Evolutionary conservation across 2,888 invertebrate genomes (phyloP).

Genomic region (Amiota mariae): DNA sequence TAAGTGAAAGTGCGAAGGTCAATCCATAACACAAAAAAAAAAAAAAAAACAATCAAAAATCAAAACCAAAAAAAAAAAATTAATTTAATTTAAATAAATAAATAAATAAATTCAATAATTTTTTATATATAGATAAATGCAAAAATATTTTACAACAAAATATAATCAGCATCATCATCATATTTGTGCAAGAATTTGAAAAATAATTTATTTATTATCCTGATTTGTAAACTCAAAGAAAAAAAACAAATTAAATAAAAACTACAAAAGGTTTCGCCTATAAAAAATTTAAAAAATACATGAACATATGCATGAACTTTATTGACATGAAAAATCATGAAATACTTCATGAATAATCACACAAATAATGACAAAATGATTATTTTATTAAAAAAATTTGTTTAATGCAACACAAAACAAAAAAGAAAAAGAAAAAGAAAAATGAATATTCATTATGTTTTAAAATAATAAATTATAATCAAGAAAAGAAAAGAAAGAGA

Average conservation of each 20-base stretch:
- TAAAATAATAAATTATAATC: conserved; percentile 1
- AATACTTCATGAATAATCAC: neutral
- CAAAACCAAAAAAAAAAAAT: neutral
- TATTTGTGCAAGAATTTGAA: no score
- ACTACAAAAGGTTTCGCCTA: no score
- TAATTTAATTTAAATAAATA: neutral
- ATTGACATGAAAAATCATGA: no score
- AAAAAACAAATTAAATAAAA: neutral
- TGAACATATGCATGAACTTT: no score
- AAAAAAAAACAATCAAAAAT: no score
- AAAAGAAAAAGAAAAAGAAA: conserved; percentile 23
- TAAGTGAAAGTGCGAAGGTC: conserved; percentile 66
- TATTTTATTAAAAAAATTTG: conserved; percentile 26
- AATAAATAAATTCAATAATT: neutral
- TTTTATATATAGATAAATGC: conserved; percentile 9
- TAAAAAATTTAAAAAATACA: no score
- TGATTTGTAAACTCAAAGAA: no score
- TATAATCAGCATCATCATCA: no score
- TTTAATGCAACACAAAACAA: conserved; percentile 34
- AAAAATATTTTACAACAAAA: no score
- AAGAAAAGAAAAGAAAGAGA: neutral
- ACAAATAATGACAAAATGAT: conserved; percentile 37
- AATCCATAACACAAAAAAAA: conserved; percentile 41
- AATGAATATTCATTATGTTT: neutral
- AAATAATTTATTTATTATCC: no score